A percentile compares a stretch with the other conserved stretches of the same genome.
Evolutionary conservation across 2,797 vertebrate genomes (phyloP).

Genomic region (Spinus pinus): DNA sequence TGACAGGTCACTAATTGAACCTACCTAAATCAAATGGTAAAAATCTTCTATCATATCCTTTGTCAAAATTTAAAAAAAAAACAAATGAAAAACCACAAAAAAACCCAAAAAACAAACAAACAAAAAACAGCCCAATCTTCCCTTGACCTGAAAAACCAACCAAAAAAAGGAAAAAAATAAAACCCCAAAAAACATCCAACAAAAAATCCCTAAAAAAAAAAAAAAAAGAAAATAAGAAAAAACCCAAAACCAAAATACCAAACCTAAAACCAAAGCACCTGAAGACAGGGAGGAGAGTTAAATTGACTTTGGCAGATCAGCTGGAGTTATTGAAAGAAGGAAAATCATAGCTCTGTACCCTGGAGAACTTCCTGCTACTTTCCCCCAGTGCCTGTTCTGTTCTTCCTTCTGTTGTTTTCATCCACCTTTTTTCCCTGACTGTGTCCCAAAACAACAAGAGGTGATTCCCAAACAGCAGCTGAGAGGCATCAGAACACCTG

Average conservation of each 20-base stretch:
- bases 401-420: neutral
- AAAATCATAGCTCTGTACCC: fast-evolving
- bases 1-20: neutral
- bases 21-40: neutral
- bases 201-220: neutral
- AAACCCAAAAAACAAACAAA: no score
- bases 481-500: neutral
- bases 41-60: neutral
- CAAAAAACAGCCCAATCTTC: no score
- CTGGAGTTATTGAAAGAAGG: neutral
- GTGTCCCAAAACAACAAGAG: neutral
- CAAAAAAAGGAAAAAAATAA: neutral
- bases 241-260: neutral
- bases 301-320: neutral
- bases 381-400: neutral
- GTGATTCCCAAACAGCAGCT: neutral
- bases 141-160: neutral
- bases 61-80: neutral
- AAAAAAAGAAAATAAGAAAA: no score
- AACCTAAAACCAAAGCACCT: neutral
- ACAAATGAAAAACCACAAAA: neutral
- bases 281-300: neutral
- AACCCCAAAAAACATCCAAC: fast-evolving
- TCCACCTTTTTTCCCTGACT: neutral
- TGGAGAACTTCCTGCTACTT: neutral